Base-by-base conservation (phyloP, 2,888 invertebrate species). In the Chirona hameri region DNA sequence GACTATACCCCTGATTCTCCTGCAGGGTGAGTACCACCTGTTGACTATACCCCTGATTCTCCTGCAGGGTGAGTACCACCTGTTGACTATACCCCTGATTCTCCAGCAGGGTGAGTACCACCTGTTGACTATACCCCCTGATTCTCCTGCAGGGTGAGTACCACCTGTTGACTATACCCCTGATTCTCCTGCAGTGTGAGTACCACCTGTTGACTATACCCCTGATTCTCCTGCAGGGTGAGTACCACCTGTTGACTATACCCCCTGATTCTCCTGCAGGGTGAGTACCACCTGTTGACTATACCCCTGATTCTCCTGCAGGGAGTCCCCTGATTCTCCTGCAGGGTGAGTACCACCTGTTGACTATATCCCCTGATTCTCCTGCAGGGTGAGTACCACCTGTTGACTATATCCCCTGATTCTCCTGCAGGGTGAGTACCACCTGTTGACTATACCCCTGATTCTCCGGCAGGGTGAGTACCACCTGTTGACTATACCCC, bases 201-300 rank as follows among this genome's bases (percentile, higher is more conserved):
- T 99, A 98, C 88, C 92, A 92, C 86, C 89, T 98, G n/a, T 89
- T 99, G 76, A 98, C 98, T 88, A n/a, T n/a, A n/a, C n/a, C n/a
- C n/a, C 39, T 39, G 39, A 39, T 39, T 39, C 39, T 39, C 39
- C 39, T 39, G 39, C 39, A 95, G 89, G 97, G 97, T 85, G 97
- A 98, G 87, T 99, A 98, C 88, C 92, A 92, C 86, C 89, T 98
- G n/a, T 89, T 99, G 76, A 98, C 98, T 88, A n/a, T n/a, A n/a
- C n/a, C n/a, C n/a, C n/a, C 39, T 39, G 39, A 39, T 39, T 39
- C 39, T 39, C 39, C 39, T 39, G 39, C 39, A 95, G 89, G 97
- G 97, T 85, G 97, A 98, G 87, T 99, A 98, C 88, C 92, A 92
- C 86, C 89, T 98, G n/a, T 89, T 99, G 76, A 98, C 98, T 88